Percentiles rank a stretch among this genome's conserved stretches.
Conservation (phyloP, 2,797 vertebrate species). For the Emydoidea blandingii region DNA sequence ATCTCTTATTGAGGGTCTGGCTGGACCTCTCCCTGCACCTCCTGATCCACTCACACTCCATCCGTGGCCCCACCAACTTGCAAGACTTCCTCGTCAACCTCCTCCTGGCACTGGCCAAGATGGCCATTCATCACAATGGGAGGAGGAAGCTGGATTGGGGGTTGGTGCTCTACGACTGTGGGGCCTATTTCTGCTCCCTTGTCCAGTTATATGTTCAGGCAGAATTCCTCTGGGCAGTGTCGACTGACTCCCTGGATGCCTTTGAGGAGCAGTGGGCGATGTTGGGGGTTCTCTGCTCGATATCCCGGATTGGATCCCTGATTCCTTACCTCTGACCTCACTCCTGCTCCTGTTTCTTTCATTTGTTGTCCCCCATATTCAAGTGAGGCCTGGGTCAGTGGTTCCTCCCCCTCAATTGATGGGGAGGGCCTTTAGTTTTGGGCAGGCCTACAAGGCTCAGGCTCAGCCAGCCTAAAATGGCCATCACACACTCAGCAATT, state of each 20-base stretch:
- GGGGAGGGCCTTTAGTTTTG: background rate
- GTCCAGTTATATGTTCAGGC: background rate
- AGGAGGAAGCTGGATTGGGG: background rate
- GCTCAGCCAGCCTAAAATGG: too few relatives aligned
- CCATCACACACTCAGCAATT: background rate
- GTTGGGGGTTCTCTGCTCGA: background rate
- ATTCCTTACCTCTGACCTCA: background rate
- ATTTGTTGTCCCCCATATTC: background rate
- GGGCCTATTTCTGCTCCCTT: background rate
- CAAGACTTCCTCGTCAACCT: background rate
- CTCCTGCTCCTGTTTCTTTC: background rate
- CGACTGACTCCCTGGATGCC: background rate
- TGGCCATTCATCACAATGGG: background rate
- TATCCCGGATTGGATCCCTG: background rate
- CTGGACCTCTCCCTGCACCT: too few relatives aligned
- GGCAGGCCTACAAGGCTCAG: too few relatives aligned
- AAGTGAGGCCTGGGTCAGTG: background rate
- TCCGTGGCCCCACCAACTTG: background rate
- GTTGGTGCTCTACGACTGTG: background rate
- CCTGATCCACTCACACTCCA: background rate
- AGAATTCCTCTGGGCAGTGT: background rate
- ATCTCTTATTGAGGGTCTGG: background rate
- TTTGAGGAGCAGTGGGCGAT: background rate
- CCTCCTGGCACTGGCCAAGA: background rate
- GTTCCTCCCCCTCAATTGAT: background rate